Conservation (phyloP, 64 coral and sea anemone species). For the Porites australiensis region DNA sequence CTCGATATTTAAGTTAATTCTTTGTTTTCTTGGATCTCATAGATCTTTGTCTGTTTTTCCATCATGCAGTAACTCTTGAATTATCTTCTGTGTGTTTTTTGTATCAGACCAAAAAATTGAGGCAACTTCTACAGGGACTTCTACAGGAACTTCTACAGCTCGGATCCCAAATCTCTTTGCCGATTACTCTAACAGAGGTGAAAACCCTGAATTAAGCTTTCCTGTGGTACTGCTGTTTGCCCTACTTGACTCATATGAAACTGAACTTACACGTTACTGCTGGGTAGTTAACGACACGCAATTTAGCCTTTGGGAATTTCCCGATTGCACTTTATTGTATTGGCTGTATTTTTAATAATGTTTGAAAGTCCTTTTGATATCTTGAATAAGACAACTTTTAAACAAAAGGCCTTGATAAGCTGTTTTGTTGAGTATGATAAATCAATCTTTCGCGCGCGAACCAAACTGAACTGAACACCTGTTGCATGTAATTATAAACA, state of each 20-base stretch:
- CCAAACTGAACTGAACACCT: neutral
- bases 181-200: no score
- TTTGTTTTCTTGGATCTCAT: neutral
- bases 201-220: no score
- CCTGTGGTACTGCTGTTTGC: no score
- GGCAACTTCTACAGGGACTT: no score
- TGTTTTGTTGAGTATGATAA: constrained; percentile 19
- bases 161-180: no score
- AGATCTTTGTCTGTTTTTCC: constrained; percentile 18
- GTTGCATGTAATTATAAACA: neutral
- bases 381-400: neutral
- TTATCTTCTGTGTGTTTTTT: no score
- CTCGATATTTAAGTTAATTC: neutral
- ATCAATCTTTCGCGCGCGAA: neutral
- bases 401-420: neutral
- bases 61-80: neutral
- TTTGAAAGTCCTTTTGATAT: neutral
- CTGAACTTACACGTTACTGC: no score
- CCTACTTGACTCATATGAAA: no score
- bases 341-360: neutral
- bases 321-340: neutral
- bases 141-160: no score
- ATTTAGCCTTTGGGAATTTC: neutral
- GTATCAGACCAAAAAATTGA: no score
- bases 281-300: no score